These are phyloP conservation scores for Apodemus speciosus DNA, from an alignment of 2,113 vertebrate species.

Conservation along the genomic window DNA sequence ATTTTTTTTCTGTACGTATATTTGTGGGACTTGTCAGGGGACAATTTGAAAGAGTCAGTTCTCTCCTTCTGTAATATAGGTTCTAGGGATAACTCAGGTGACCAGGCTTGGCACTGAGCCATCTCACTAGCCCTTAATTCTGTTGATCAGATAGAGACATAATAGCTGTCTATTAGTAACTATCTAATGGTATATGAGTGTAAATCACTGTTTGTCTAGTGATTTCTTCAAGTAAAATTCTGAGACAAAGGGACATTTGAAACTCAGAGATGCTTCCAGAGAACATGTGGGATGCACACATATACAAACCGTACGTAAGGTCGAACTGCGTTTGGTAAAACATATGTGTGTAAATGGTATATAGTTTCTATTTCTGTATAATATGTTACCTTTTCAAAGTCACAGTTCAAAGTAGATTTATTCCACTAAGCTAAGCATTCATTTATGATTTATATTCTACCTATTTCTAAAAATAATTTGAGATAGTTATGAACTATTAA, in stretches of 20 bases:
- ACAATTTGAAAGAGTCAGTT: too few species aligned
- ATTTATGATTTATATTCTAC: slow-evolving; percentile 55
- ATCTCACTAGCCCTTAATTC: background rate
- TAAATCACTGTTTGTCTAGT: background rate
- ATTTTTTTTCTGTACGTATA: background rate
- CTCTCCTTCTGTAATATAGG: background rate
- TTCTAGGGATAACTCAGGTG: background rate
- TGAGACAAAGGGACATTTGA: slow-evolving; percentile 49
- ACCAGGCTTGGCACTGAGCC: too few species aligned
- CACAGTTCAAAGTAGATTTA: slow-evolving; percentile 55
- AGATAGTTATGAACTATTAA: slow-evolving; percentile 53
- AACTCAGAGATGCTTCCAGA: slow-evolving; percentile 48
- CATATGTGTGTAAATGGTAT: background rate
- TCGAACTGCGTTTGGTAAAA: slow-evolving; percentile 32
- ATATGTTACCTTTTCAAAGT: slow-evolving; percentile 49
- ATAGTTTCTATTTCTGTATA: slow-evolving; percentile 34
- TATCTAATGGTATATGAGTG: background rate
- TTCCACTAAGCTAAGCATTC: slow-evolving; percentile 22
- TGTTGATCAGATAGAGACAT: background rate
- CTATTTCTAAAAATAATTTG: slow-evolving; percentile 43
- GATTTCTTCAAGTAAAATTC: slow-evolving; percentile 18
- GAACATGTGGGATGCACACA: slow-evolving; percentile 39
- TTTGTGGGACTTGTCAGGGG: background rate
- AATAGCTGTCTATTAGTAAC: background rate
- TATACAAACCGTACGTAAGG: slow-evolving; percentile 4